Conservation (phyloP, 2,888 invertebrate species). For the Heliconius ethilla region DNA sequence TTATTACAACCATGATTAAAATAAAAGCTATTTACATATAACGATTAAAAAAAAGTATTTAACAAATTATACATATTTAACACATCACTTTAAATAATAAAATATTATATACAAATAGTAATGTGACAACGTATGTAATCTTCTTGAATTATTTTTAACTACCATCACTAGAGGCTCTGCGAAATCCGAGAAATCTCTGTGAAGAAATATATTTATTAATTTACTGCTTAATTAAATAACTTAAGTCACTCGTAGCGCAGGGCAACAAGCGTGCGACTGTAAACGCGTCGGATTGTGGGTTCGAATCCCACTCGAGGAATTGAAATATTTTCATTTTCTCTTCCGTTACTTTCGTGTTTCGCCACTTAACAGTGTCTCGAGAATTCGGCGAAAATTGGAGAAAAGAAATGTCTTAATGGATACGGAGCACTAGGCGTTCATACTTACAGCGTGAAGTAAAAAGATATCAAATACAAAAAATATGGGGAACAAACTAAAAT, state of each 20-base stretch:
- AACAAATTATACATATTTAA: neutral
- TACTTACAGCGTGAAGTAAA: neutral
- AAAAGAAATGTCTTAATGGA: too few relatives aligned
- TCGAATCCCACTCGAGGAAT: too few relatives aligned
- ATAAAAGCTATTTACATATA: neutral
- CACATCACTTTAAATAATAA: slow-evolving; percentile 8
- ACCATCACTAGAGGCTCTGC: neutral
- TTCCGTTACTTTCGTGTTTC: neutral
- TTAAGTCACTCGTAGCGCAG: neutral
- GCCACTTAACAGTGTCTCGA: neutral
- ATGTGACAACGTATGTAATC: neutral
- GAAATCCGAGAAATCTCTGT: slow-evolving; percentile 16
- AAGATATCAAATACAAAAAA: neutral
- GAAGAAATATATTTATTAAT: neutral
- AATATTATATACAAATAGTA: slow-evolving; percentile 6
- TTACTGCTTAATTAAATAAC: neutral
- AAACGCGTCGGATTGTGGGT: too few relatives aligned
- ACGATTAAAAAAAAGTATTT: neutral
- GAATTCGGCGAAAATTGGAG: too few relatives aligned
- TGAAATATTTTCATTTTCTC: too few relatives aligned
- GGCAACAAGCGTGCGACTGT: too few relatives aligned
- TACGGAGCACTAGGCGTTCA: too few relatives aligned
- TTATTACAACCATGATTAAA: neutral
- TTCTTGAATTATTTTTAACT: slow-evolving; percentile 9
- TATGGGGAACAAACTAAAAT: slow-evolving; percentile 18